phyloP scores from a whole-genome alignment of 2,888 invertebrate genomes.

The Spialia ferax region DNA sequence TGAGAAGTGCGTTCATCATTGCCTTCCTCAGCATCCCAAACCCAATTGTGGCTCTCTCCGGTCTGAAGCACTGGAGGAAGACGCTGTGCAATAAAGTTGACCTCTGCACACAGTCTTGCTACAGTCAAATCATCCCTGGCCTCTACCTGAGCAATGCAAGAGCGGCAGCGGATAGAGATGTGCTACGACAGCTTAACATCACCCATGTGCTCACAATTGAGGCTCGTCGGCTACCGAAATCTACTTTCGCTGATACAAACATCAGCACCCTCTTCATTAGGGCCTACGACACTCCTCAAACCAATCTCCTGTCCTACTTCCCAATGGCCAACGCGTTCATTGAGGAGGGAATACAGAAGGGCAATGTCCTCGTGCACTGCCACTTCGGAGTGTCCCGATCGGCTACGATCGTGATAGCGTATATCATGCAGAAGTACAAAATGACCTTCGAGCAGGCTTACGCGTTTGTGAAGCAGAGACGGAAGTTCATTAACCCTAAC shows the following conservation, averaged over 20 bases:
- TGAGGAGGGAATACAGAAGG: conserved; percentile 87
- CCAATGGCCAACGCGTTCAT: conserved; percentile 81
- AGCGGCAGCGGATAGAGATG: conserved; percentile 69
- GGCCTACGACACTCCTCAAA: conserved; percentile 77
- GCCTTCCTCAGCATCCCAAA: conserved; percentile 72
- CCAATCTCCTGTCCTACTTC: conserved; percentile 79
- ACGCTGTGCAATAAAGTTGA: conserved; percentile 72
- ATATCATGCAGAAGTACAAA: conserved; percentile 95
- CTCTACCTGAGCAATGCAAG: conserved; percentile 79
- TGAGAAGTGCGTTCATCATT: conserved; percentile 68
- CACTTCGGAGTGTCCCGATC: conserved; percentile 98
- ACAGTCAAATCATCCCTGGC: conserved; percentile 71
- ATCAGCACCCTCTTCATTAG: conserved; percentile 79
- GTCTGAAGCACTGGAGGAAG: conserved; percentile 70
- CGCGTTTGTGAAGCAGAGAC: conserved; percentile 93
- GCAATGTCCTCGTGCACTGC: conserved; percentile 95
- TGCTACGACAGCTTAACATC: conserved; percentile 73
- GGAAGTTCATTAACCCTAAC: conserved; percentile 97
- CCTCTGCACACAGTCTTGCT: conserved; percentile 76
- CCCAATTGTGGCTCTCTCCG: conserved; percentile 67
- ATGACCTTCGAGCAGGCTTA: conserved; percentile 95
- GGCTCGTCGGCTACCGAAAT: conserved; percentile 70
- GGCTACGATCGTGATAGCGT: conserved; percentile 97
- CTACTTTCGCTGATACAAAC: conserved; percentile 66
- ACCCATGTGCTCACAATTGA: conserved; percentile 82